Evolutionary conservation across 2,113 vertebrate genomes (phyloP).

Genomic region (Turdus rufiventris): DNA sequence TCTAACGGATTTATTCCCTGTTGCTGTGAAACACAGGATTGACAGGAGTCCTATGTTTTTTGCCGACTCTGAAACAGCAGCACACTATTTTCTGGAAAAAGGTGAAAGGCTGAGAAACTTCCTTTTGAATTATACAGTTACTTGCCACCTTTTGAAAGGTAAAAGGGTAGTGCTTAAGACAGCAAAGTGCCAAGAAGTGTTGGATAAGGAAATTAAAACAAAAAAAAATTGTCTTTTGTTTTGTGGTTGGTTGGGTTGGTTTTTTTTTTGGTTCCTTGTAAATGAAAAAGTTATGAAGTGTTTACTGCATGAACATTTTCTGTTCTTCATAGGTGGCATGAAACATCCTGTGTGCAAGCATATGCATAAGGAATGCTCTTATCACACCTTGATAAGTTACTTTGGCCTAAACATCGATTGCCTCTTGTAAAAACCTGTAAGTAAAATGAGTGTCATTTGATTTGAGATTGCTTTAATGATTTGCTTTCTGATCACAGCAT

Average conservation of each 20-base stretch:
- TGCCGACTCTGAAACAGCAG: background rate
- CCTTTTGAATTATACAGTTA: background rate
- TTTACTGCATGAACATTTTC: background rate
- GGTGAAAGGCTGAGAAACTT: background rate
- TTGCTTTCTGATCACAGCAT: background rate
- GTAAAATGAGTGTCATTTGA: slow-evolving; percentile 49
- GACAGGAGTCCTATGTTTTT: background rate
- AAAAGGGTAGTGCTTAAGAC: background rate
- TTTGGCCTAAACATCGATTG: slow-evolving; percentile 67
- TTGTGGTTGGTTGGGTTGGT: background rate
- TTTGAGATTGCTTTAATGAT: background rate
- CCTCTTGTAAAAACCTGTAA: slow-evolving; percentile 74
- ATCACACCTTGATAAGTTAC: slow-evolving; percentile 71
- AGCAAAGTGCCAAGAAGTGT: background rate
- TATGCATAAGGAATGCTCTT: slow-evolving; percentile 75
- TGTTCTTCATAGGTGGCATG: slow-evolving; percentile 64
- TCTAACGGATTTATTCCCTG: background rate
- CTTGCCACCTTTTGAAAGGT: background rate
- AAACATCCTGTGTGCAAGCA: slow-evolving; percentile 57
- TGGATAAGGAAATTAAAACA: background rate
- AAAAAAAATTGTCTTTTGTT: background rate
- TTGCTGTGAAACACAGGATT: background rate
- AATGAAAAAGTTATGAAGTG: background rate
- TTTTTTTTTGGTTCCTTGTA: background rate
- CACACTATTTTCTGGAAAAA: background rate